Conservation (phyloP, 2,888 invertebrate genomes). For the Anoplius nigerrimus region DNA sequence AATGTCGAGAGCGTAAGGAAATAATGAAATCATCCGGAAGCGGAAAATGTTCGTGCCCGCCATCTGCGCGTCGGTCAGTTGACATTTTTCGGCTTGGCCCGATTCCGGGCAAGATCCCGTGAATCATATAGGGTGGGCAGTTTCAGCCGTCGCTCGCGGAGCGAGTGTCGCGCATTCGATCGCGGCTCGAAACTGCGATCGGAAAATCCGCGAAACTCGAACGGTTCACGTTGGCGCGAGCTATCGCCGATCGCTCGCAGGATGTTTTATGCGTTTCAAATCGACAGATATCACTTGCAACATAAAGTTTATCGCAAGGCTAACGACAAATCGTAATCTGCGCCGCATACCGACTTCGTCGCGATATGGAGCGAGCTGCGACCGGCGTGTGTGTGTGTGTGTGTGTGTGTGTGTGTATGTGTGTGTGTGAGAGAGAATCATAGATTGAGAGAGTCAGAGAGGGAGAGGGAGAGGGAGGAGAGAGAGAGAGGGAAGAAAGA, state of each 20-base stretch:
- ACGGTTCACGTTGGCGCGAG: slow-evolving; percentile 12
- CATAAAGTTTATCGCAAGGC: slow-evolving; percentile 72
- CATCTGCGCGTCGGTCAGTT: no score
- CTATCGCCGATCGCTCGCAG: slow-evolving; percentile 21
- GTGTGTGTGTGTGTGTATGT: background rate
- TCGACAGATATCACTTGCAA: slow-evolving; percentile 67
- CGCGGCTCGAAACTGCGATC: slow-evolving; percentile 16
- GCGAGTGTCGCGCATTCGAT: background rate
- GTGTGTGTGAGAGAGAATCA: slow-evolving; percentile 26
- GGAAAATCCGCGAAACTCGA: slow-evolving; percentile 26
- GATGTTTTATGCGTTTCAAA: slow-evolving; percentile 66
- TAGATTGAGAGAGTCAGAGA: background rate
- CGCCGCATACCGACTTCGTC: slow-evolving; percentile 54
- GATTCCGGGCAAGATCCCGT: no score
- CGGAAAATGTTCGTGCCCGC: no score
- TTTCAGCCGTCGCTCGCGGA: slow-evolving; percentile 8
- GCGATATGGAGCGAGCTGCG: slow-evolving; percentile 27
- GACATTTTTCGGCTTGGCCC: no score
- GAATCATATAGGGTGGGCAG: no score
- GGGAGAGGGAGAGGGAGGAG: slow-evolving; percentile 23
- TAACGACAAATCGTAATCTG: slow-evolving; percentile 73
- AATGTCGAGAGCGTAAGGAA: no score
- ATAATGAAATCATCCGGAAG: no score
- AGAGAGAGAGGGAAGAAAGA: slow-evolving; percentile 9
- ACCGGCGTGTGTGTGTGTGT: background rate